Evolutionary conservation across 2,797 vertebrate genomes (phyloP).

Genomic region (Hephaestus fuliginosus): DNA sequence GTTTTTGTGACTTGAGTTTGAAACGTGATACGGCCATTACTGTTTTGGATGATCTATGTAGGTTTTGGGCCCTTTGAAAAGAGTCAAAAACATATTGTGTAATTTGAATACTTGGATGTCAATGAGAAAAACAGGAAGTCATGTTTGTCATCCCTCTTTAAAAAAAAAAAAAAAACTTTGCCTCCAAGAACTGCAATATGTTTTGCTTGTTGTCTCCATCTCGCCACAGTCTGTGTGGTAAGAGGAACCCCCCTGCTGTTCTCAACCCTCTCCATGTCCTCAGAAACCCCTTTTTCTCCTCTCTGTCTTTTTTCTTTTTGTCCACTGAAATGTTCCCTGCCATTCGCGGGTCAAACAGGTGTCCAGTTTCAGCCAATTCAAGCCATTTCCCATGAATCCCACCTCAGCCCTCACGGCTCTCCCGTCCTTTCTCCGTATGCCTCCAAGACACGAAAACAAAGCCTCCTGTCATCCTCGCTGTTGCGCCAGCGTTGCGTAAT

Average conservation of each 20-base stretch:
- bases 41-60: conserved; percentile 32
- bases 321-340: neutral
- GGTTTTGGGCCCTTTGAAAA: conserved; percentile 7
- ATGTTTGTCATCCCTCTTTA: conserved; percentile 18
- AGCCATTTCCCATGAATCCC: conserved; percentile 39
- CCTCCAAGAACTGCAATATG: neutral
- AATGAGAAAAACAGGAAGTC: conserved; percentile 2
- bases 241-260: conserved; percentile 26
- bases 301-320: conserved; percentile 24
- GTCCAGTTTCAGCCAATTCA: conserved; percentile 53
- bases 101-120: conserved; percentile 9
- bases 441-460: conserved; percentile 57
- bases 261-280: conserved; percentile 10
- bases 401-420: conserved; percentile 9
- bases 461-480: conserved; percentile 49
- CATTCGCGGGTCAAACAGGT: conserved; percentile 48
- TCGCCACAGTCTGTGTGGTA: conserved; percentile 31
- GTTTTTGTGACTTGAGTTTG: conserved; percentile 45
- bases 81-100: conserved; percentile 24
- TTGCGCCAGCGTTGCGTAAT: conserved; percentile 57
- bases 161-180: neutral
- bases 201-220: conserved; percentile 32
- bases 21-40: conserved; percentile 54
- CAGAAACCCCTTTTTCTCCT: neutral
- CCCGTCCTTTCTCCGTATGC: conserved; percentile 32